These are phyloP conservation scores for Patella caerulea DNA, from an alignment of 2,888 invertebrate species.

Conservation along the genomic window DNA sequence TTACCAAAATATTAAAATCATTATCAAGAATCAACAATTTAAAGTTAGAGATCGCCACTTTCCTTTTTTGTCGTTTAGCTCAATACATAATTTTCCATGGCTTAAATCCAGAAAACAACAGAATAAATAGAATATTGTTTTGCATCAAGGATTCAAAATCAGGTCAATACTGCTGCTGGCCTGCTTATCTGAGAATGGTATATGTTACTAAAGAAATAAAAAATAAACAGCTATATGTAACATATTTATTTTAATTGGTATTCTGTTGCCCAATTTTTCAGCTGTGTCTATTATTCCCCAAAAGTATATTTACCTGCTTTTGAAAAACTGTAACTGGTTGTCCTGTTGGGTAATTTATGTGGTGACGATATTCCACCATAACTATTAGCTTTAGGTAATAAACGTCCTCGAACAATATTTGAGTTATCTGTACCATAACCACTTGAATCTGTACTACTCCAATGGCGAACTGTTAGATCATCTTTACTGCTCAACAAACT, in stretches of 20 bases:
- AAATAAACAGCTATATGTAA: neutral
- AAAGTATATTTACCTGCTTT: neutral
- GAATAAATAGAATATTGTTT: too few species aligned
- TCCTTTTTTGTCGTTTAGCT: too few species aligned
- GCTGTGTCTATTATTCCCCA: too few species aligned
- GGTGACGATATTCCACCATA: conserved; percentile 77
- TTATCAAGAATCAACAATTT: too few species aligned
- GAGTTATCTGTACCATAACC: conserved; percentile 71
- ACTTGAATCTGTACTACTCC: conserved; percentile 76
- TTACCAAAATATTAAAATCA: too few species aligned
- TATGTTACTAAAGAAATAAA: conserved; percentile 12
- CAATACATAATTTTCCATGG: too few species aligned
- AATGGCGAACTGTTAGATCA: conserved; percentile 72
- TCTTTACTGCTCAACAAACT: conserved; percentile 73
- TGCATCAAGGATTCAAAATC: too few species aligned
- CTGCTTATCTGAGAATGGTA: neutral
- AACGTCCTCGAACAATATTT: conserved; percentile 63
- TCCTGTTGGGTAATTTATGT: conserved; percentile 24
- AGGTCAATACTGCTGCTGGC: neutral
- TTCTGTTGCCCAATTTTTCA: too few species aligned
- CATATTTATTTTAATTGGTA: neutral
- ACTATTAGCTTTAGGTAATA: conserved; percentile 87
- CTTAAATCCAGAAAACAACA: too few species aligned
- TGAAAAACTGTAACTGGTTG: conserved; percentile 11
- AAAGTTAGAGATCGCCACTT: too few species aligned